Evolutionary conservation across 2,113 vertebrate species (phyloP).

Genomic region (Neolamprologus tretocephalus): DNA sequence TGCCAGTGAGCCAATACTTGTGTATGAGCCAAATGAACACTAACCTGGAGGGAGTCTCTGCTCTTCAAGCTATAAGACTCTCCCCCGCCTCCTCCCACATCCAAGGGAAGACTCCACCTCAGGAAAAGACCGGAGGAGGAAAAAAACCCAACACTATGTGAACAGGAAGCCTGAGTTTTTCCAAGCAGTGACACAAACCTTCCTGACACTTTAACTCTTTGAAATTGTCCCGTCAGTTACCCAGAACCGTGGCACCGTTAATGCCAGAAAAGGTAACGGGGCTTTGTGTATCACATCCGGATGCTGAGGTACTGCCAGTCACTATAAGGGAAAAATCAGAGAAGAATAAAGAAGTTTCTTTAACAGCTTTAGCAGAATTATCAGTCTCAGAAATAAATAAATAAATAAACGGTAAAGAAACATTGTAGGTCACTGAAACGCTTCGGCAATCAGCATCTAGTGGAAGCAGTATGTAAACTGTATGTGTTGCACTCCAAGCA

Average conservation of each 20-base stretch:
- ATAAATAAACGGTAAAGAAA: not conserved
- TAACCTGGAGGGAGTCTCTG: slow-evolving; percentile 12
- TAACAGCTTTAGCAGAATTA: not conserved
- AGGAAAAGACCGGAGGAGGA: not conserved
- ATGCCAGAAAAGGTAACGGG: not conserved
- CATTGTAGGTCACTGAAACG: not conserved
- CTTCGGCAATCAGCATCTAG: not conserved
- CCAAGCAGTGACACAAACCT: slow-evolving; percentile 1
- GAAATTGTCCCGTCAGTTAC: not conserved
- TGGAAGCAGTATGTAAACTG: not conserved
- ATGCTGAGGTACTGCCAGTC: not conserved
- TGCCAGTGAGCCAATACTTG: not conserved
- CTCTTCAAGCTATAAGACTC: not conserved
- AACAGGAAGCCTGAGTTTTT: slow-evolving; percentile 42
- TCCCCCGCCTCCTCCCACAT: slow-evolving; percentile 1
- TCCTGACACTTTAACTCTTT: not conserved
- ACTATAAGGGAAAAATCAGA: not conserved
- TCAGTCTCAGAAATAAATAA: not conserved
- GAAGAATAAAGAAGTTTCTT: not conserved
- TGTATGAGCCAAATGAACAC: slow-evolving; percentile 2
- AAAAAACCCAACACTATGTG: not conserved
- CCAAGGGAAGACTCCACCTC: slow-evolving; percentile 21
- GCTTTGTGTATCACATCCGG: not conserved
- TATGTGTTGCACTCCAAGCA: not conserved
- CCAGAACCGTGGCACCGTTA: not conserved